Evolutionary conservation across 1,140 invertebrate genomes (phyloP).

Genomic region (Metaphire vulgaris): DNA sequence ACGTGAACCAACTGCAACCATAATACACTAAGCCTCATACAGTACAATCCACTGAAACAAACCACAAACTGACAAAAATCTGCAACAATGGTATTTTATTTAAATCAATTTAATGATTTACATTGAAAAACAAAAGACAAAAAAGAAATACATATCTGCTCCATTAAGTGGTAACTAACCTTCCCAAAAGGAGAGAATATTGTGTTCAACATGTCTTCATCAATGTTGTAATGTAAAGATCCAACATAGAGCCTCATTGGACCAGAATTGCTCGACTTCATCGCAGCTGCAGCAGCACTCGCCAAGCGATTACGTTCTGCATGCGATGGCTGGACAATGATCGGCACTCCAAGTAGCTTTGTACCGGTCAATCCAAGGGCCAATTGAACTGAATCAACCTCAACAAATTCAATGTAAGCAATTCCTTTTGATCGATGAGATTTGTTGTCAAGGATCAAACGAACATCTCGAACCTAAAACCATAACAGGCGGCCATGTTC

Average conservation of each 20-base stretch:
- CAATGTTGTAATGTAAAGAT: constrained; percentile 97
- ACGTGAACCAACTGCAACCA: too few species aligned
- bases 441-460: constrained; percentile 98
- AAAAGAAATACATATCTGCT: too few species aligned
- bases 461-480: constrained; percentile 74
- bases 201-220: constrained; percentile 94
- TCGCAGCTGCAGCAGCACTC: constrained; percentile 29
- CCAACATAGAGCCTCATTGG: constrained; percentile 96
- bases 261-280: constrained; percentile 54
- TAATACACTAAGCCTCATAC: too few species aligned
- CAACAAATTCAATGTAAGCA: constrained; percentile 97
- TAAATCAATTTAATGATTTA: too few species aligned
- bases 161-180: constrained; percentile 42
- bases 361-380: constrained; percentile 94
- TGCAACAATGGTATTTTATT: too few species aligned
- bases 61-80: too few species aligned
- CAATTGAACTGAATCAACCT: constrained; percentile 92
- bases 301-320: constrained; percentile 62
- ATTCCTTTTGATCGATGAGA: constrained; percentile 98
- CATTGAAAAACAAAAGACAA: too few species aligned
- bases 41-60: too few species aligned
- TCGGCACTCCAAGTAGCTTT: constrained; percentile 91
- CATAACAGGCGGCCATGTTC: constrained; percentile 19
- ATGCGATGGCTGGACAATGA: constrained; percentile 96
- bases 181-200: constrained; percentile 99